Base-by-base conservation (phyloP, 2,797 vertebrate genomes). In the Arctocebus calabarensis region DNA sequence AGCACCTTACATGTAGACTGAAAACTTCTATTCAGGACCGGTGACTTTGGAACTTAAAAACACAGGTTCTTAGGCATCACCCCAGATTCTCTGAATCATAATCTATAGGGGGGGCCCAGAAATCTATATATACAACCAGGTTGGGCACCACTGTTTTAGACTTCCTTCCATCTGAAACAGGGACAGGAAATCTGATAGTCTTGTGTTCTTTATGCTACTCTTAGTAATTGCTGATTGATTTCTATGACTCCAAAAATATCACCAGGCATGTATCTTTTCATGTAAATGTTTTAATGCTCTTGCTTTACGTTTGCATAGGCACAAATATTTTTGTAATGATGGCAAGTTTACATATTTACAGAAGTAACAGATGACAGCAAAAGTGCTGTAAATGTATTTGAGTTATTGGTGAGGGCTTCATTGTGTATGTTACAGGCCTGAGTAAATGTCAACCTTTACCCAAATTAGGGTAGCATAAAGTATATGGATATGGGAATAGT, bases 321-420 rank as follows among this genome's bases (percentile, higher is more conserved):
- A 77, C 94, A 88, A 94, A 94, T 96, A 94, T 95, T 97, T 97
- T 90, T 52, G 59, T 57, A 96, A 82, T 29, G 62, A 95, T 87
- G 55, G 78, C n/a, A 62, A 55, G 86, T 84, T 87, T 48, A 64
- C 43, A 17, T 97, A 95, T 96, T 96, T 91, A 78, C 70, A 89
- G 81, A 94, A 92, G 88, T 64, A 94, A 91, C 97, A 96, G 96
- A 83, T 96, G 96, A 94, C 62, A 70, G 48, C 23, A 48, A 66
- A 94, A 71, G 66, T 84, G 83, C 52, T 78, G 62, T 25, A 79
- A 81, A 62, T 34, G 45, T 23, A 61, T 81, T 12, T 48, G 91
- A 84, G 91, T 90, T 70, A 77, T 20, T 0, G 3, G 82, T n/a
- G 37, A 89, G 85, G 79, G 95, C 34, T 94, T 71, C 55, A 27